These are phyloP conservation scores for Lanistes nyassanus DNA, from an alignment of 1,140 invertebrate genomes.

Conservation along the genomic window DNA sequence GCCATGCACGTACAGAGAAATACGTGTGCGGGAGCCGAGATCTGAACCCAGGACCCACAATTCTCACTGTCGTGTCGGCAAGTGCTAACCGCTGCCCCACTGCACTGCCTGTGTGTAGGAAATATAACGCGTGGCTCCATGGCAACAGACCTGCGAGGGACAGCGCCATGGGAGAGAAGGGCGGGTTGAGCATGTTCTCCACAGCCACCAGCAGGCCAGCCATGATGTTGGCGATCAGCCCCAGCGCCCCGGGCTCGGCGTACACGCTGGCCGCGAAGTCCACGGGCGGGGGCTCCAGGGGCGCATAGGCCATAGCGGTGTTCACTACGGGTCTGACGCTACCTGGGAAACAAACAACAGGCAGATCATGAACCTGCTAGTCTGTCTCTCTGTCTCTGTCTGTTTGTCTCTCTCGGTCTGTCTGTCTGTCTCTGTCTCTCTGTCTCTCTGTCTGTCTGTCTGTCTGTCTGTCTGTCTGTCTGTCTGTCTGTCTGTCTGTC, in stretches of 20 bases:
- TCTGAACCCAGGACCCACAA: no score
- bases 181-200: conserved; percentile 42
- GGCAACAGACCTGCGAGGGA: conserved; percentile 43
- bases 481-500: conserved; percentile 9
- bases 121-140: no score
- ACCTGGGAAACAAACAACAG: neutral
- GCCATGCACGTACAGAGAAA: no score
- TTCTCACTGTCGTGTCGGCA: no score
- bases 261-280: conserved; percentile 51
- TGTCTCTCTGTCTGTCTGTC: neutral
- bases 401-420: conserved; percentile 1
- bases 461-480: conserved; percentile 19
- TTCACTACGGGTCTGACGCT: neutral
- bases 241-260: conserved; percentile 51
- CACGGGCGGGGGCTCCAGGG: conserved; percentile 25
- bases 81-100: no score
- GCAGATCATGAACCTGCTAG: neutral
- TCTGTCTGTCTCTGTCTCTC: conserved; percentile 15
- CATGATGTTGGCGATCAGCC: conserved; percentile 50
- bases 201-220: conserved; percentile 48
- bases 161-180: conserved; percentile 26
- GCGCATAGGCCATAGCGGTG: neutral
- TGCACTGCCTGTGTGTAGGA: no score
- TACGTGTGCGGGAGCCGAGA: no score
- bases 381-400: neutral